Percentiles rank a stretch among this genome's conserved stretches.
Evolutionary conservation across 2,888 invertebrate genomes (phyloP).

Genomic region (Luperina nickerlii): DNA sequence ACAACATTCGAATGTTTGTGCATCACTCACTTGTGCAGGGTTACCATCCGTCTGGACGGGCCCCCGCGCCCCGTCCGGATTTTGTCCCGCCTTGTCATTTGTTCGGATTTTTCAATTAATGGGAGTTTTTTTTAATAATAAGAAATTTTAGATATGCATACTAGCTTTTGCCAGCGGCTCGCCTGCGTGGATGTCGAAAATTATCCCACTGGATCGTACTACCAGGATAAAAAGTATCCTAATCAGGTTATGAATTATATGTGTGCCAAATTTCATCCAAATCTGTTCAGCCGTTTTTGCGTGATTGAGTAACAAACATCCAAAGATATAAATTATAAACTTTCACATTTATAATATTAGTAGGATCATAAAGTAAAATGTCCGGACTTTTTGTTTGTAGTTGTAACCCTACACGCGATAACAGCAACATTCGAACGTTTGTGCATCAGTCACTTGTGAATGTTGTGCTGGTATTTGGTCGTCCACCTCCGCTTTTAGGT

Average conservation of each 20-base stretch:
- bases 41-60: conserved; percentile 15
- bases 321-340: background rate
- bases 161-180: background rate
- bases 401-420: conserved; percentile 14
- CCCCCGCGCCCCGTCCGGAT: no score
- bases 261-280: background rate
- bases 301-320: background rate
- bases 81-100: background rate
- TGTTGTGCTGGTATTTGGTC: conserved; percentile 40
- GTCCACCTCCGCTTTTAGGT: conserved; percentile 37
- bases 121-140: background rate
- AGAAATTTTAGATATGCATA: background rate
- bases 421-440: conserved; percentile 53
- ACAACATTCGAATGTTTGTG: conserved; percentile 58
- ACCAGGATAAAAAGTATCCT: background rate
- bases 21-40: conserved; percentile 46
- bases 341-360: background rate
- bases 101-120: background rate
- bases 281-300: background rate
- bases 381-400: background rate
- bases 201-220: background rate
- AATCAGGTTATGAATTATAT: background rate
- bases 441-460: conserved; percentile 44
- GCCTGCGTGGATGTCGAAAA: background rate
- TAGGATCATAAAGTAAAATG: background rate